phyloP scores from a whole-genome alignment of 2,888 invertebrate species.

The Heteropelma amictum region DNA sequence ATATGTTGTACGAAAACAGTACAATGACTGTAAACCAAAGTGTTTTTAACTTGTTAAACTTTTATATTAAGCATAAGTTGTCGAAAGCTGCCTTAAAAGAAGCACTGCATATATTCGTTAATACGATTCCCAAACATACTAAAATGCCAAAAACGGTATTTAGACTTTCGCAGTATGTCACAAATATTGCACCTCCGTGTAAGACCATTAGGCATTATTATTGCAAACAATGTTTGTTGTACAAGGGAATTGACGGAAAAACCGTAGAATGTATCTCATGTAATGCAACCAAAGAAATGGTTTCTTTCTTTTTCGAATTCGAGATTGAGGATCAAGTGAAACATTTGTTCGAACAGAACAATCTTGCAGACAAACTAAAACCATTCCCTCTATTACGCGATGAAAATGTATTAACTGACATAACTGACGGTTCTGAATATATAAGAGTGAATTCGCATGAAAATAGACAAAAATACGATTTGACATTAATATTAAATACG shows the following conservation, averaged over 20 bases:
- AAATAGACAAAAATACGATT: conserved; percentile 42
- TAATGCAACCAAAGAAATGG: conserved; percentile 15
- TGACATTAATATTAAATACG: conserved; percentile 49
- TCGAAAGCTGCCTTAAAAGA: conserved; percentile 37
- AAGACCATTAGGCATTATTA: conserved; percentile 33
- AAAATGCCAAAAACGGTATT: conserved; percentile 29
- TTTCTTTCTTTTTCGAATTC: conserved; percentile 53
- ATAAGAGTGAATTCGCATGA: conserved; percentile 45
- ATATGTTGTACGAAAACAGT: conserved; percentile 36
- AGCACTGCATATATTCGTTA: conserved; percentile 14
- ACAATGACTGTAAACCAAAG: conserved; percentile 23
- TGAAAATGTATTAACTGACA: conserved; percentile 37
- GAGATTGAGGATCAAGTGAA: conserved; percentile 37
- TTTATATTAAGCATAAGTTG: conserved; percentile 32
- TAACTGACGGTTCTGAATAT: conserved; percentile 46
- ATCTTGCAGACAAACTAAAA: conserved; percentile 40
- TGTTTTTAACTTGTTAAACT: conserved; percentile 32
- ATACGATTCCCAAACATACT: conserved; percentile 34
- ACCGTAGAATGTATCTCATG: conserved; percentile 40
- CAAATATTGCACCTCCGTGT: conserved; percentile 7
- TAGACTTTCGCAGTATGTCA: conserved; percentile 37
- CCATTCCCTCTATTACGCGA: neutral
- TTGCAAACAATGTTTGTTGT: conserved; percentile 34
- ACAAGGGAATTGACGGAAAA: conserved; percentile 1
- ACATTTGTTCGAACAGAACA: conserved; percentile 26